Evolutionary conservation across 1,140 invertebrate genomes (phyloP).

Genomic region (Macrotrachela quadricornifera): DNA sequence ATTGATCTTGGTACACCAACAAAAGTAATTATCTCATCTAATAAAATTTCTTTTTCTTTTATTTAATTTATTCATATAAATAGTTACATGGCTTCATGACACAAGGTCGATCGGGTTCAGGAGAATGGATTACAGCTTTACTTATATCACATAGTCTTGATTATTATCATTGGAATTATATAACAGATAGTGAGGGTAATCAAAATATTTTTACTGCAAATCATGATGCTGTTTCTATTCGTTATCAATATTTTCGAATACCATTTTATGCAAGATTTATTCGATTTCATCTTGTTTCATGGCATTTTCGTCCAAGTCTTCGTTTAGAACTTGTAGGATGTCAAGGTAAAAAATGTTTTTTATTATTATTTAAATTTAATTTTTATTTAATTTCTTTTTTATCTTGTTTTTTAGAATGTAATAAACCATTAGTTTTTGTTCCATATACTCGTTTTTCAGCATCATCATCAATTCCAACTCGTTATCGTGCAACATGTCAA

Average conservation of each 20-base stretch:
- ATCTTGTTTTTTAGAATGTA: constrained; percentile 31
- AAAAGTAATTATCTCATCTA: constrained; percentile 8
- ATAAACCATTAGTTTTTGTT: constrained; percentile 34
- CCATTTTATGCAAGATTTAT: not conserved
- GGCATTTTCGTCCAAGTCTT: not conserved
- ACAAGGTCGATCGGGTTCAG: not conserved
- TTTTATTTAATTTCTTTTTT: not conserved
- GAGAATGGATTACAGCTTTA: not conserved
- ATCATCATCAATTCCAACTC: constrained; percentile 29
- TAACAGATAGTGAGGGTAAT: not conserved
- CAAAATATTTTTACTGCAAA: not conserved
- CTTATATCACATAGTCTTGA: not conserved
- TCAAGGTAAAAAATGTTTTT: constrained; percentile 4
- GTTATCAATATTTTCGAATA: not conserved
- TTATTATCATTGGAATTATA: not conserved
- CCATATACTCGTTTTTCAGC: constrained; percentile 34
- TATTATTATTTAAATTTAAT: not conserved
- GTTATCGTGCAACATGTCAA: constrained; percentile 33
- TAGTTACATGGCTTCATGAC: not conserved
- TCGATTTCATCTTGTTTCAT: not conserved
- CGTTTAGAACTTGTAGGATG: not conserved
- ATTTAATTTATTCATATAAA: not conserved
- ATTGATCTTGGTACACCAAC: not conserved
- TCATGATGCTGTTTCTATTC: not conserved
- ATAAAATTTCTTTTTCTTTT: not conserved